Evolutionary conservation across 2,888 invertebrate species (phyloP), one percentile per base, ranked within the genome.

Genomic region (Neelides folsomi): DNA sequence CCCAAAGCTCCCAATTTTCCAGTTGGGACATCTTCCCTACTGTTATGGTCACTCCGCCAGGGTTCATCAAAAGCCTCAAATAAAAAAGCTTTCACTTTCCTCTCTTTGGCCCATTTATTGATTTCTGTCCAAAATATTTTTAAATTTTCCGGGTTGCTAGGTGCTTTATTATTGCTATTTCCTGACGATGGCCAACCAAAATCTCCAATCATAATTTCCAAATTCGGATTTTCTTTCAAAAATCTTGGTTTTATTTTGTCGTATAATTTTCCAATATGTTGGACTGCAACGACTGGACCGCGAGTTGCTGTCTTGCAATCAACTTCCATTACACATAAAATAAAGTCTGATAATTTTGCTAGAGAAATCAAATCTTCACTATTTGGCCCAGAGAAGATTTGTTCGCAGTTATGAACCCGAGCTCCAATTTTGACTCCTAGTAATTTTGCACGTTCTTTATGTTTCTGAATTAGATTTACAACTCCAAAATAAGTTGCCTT

Each of bases 21-120:
- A 27, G 9, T 12, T n/a, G 27, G 40, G 39, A 7, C 12, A 19
- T 34, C 15, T n/a, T 1, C 13, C 16, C 18, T 34, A 19, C 20
- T 27, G 15, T 43, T 18, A 15, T 34, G 10, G 37, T 51, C 46
- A 27, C 27, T 39, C 48, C 55, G 54, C 56, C 56, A 54, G 1
- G 57, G 55, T 46, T 51, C 49, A 36, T 59, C 59, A 35, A 59
- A 52, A 7, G 56, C 59, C 36, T 55, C 59, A 3, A 54, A 38
- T n/a, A 59, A 12, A 45, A 49, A 52, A 27, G 57, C 43, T 0
- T 20, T 43, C n/a, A 57, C 42, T 3, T 51, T 44, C 16, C 52
- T 48, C 1, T 47, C 15, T 6, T 36, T 8, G 1, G 56, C 51
- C 53, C 54, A 55, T 9, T 47, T 19, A 10, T 44, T 39, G 8